Evolutionary conservation across 2,113 vertebrate species (phyloP).

Genomic region (Xyliphius kryptos): DNA sequence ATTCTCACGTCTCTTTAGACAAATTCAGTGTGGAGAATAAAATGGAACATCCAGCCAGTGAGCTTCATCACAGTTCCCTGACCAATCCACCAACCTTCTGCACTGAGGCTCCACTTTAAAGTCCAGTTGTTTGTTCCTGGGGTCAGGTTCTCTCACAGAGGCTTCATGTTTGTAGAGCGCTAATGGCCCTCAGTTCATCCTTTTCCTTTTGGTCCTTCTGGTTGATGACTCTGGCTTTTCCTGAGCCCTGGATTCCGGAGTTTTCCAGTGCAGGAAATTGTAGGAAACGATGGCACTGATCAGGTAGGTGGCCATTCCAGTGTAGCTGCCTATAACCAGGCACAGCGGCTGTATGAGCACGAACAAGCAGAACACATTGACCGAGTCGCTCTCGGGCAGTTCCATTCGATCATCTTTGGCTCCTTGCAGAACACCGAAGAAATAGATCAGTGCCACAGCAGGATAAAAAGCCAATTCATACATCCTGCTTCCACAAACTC

Average conservation of each 20-base stretch:
- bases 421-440: slow-evolving; percentile 63
- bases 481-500: slow-evolving; percentile 41
- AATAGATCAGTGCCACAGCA: slow-evolving; percentile 65
- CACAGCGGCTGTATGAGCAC: slow-evolving; percentile 70
- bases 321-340: slow-evolving; percentile 61
- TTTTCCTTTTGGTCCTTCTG: slow-evolving; percentile 40
- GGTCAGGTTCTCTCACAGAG: neutral
- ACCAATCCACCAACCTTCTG: neutral
- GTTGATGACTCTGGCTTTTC: slow-evolving; percentile 2
- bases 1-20: neutral
- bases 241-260: neutral
- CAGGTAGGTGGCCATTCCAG: slow-evolving; percentile 64
- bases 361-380: slow-evolving; percentile 74
- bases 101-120: neutral
- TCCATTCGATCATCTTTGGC: slow-evolving; percentile 53
- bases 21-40: slow-evolving; percentile 12
- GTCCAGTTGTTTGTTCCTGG: neutral
- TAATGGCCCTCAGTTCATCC: slow-evolving; percentile 39
- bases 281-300: slow-evolving; percentile 65
- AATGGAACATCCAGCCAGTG: neutral
- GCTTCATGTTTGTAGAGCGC: neutral
- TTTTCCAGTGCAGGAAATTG: slow-evolving; percentile 63
- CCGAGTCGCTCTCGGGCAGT: slow-evolving; percentile 61
- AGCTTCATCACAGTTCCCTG: neutral
- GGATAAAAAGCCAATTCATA: slow-evolving; percentile 66